Evolutionary conservation across 2,797 vertebrate genomes (phyloP).

Genomic region (Myotis planiceps): DNA sequence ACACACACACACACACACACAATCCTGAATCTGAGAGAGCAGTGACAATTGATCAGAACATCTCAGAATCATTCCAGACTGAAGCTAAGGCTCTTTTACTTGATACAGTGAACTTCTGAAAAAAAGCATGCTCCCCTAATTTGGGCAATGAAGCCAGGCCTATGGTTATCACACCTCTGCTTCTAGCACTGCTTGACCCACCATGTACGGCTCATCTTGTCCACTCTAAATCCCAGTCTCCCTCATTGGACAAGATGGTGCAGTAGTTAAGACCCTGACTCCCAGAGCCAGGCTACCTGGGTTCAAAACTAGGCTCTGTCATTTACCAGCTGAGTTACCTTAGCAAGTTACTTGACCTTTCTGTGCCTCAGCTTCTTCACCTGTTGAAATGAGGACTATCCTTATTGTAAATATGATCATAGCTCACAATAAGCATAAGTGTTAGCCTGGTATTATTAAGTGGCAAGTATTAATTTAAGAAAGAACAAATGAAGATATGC

Average conservation of each 20-base stretch:
- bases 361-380: neutral
- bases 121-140: neutral
- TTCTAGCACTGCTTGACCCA: too few relatives aligned
- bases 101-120: neutral
- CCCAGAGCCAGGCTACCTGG: neutral
- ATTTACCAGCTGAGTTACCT: neutral
- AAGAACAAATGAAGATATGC: neutral
- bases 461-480: neutral
- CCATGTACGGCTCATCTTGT: neutral
- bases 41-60: neutral
- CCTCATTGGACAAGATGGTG: fast-evolving
- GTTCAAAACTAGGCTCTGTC: neutral
- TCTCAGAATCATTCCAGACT: neutral
- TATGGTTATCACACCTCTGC: neutral
- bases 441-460: neutral
- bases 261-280: neutral
- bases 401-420: neutral
- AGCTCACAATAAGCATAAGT: neutral
- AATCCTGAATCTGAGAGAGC: neutral
- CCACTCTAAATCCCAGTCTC: neutral
- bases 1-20: neutral
- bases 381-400: neutral
- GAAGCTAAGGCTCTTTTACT: neutral
- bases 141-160: neutral
- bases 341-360: neutral